These are phyloP conservation scores for Neolamprologus brichardi DNA, from an alignment of 2,113 vertebrate species.

Conservation along the genomic window DNA sequence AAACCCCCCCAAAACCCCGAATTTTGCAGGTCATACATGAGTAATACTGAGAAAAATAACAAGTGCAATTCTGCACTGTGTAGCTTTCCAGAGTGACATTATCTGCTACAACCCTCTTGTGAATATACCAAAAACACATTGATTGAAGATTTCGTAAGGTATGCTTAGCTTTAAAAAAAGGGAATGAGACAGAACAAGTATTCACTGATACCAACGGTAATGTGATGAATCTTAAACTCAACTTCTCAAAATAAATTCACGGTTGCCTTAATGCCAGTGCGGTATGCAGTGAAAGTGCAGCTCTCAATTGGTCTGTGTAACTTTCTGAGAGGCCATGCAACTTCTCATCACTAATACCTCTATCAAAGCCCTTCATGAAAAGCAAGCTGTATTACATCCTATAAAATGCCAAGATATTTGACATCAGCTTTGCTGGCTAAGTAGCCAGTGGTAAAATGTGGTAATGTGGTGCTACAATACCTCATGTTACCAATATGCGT, in stretches of 20 bases:
- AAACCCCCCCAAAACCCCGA: accelerated
- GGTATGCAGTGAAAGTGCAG: neutral
- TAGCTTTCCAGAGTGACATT: neutral
- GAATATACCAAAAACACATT: neutral
- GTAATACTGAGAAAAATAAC: neutral
- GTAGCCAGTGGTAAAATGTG: neutral
- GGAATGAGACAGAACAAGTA: neutral
- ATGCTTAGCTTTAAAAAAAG: neutral
- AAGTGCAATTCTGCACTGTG: neutral
- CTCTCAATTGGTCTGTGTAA: neutral
- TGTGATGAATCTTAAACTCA: neutral
- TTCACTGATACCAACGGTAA: neutral
- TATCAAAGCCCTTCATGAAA: neutral
- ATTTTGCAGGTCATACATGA: neutral
- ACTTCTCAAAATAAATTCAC: neutral
- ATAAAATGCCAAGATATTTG: neutral
- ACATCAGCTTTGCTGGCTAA: neutral
- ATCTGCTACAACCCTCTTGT: neutral
- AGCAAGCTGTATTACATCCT: neutral
- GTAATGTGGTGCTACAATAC: neutral
- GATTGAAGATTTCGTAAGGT: neutral
- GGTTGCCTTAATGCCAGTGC: neutral
- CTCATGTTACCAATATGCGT: neutral
- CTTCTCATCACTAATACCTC: neutral
- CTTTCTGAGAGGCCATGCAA: neutral